Percentiles rank a stretch among this genome's conserved stretches.
Conservation (phyloP, 2,888 invertebrate genomes). For the Stenichneumon culpator region DNA sequence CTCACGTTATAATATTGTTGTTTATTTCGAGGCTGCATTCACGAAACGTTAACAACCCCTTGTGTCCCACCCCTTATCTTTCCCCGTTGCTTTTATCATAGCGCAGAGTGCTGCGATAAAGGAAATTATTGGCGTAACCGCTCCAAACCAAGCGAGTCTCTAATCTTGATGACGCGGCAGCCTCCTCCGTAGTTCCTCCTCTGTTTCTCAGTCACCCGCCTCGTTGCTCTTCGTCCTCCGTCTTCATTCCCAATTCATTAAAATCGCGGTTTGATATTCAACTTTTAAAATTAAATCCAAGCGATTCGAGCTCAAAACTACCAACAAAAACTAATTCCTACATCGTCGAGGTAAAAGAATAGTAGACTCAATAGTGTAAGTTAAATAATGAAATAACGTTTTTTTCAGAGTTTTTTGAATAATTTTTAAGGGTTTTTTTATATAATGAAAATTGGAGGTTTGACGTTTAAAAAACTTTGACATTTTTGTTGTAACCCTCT, state of each 20-base stretch:
- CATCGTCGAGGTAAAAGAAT: too few species aligned
- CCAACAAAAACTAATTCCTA: too few species aligned
- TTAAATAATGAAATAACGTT: too few species aligned
- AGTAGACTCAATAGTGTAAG: too few species aligned
- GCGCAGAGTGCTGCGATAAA: slow-evolving; percentile 16
- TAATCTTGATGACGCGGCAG: slow-evolving; percentile 76
- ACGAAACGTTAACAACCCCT: slow-evolving; percentile 80
- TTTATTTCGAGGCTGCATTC: slow-evolving; percentile 82
- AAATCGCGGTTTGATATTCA: neutral
- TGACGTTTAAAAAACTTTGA: too few species aligned
- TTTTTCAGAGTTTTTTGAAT: too few species aligned
- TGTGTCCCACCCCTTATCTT: slow-evolving; percentile 51
- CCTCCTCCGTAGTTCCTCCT: slow-evolving; percentile 59
- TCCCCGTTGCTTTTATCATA: slow-evolving; percentile 46
- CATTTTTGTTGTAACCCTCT: too few species aligned
- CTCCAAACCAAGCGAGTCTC: slow-evolving; percentile 62
- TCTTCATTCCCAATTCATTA: neutral
- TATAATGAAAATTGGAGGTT: too few species aligned
- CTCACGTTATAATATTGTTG: slow-evolving; percentile 85
- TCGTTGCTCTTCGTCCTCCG: neutral
- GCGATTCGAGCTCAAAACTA: too few species aligned
- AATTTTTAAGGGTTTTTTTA: too few species aligned
- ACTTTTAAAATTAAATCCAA: too few species aligned
- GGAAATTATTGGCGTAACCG: slow-evolving; percentile 16
- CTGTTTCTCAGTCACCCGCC: neutral